Percentiles rank a stretch among this genome's conserved stretches.
Conservation (phyloP, 1,140 invertebrate genomes). For the Bradysia coprophila region DNA sequence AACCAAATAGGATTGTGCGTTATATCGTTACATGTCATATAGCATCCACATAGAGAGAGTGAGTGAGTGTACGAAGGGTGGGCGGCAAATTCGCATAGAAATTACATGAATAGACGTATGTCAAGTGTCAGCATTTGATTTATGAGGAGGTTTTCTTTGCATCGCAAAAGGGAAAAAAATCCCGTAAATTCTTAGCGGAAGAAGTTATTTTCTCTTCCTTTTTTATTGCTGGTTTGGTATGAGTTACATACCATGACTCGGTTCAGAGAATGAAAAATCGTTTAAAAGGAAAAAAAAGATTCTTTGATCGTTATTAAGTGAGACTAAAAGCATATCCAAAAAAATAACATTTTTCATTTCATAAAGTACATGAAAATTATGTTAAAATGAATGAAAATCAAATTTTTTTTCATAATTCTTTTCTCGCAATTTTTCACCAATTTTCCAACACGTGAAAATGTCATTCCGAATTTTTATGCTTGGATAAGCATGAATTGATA, state of each 20-base stretch:
- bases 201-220: no score
- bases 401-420: neutral
- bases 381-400: neutral
- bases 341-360: neutral
- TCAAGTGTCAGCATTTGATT: neutral
- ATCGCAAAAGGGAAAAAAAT: no score
- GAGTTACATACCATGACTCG: neutral
- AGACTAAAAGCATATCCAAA: neutral
- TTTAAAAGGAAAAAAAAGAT: neutral
- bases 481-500: neutral
- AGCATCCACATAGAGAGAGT: no score
- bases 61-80: no score
- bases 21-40: no score
- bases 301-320: no score
- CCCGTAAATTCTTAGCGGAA: no score
- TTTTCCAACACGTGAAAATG: neutral
- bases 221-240: neutral
- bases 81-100: neutral
- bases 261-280: neutral
- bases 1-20: no score
- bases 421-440: neutral
- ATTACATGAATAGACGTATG: neutral
- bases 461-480: neutral
- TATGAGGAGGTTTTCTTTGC: neutral
- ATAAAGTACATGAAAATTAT: neutral